Evolutionary conservation across 2,888 invertebrate genomes (phyloP), one percentile per base, ranked within the genome.

Genomic region (Sminthurinus aureus): DNA sequence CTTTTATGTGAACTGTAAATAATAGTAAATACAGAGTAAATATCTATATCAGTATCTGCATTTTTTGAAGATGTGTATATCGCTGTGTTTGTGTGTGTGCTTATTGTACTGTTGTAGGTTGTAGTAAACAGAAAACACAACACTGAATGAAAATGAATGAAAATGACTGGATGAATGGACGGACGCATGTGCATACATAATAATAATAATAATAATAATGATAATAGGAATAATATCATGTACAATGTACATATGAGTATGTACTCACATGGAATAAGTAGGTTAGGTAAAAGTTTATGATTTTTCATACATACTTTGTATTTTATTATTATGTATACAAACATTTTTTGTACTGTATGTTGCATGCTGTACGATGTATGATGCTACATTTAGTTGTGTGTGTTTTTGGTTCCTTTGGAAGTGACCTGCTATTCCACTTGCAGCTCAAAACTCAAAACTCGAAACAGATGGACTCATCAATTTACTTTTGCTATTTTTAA

Each of bases 251-350:
- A n/a, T n/a, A n/a, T n/a, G n/a, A n/a, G n/a, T 75, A 79, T 79
- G 67, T 79, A 81, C 81, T 24, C 67, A 74, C 79, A 79, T 83
- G 81, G 80, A 24, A 78, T 84, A 87, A 87, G 87, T 87, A 87
- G 87, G 87, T 86, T 86, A 87, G 86, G 85, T 38, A 86, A 86
- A 85, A 85, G 75, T 74, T 83, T 83, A 79, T 83, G 81, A 81
- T 81, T 81, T 82, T 81, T 74, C 66, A 38, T 38, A 38, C 38
- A 38, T 38, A 38, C 38, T 38, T 38, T 38, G 38, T 38, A 38
- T 38, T 38, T 38, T 38, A 38, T 38, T 38, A 38, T 38, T 38
- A 38, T 38, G 38, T 38, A 38, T 6, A 38, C 38, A 38, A 38
- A 38, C 38, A 38, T 38, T n/a, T n/a, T n/a, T n/a, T n/a, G n/a